Evolutionary conservation across 2,888 invertebrate genomes (phyloP), one percentile per base, ranked within the genome.

Genomic region (Cephus rjabovi): DNA sequence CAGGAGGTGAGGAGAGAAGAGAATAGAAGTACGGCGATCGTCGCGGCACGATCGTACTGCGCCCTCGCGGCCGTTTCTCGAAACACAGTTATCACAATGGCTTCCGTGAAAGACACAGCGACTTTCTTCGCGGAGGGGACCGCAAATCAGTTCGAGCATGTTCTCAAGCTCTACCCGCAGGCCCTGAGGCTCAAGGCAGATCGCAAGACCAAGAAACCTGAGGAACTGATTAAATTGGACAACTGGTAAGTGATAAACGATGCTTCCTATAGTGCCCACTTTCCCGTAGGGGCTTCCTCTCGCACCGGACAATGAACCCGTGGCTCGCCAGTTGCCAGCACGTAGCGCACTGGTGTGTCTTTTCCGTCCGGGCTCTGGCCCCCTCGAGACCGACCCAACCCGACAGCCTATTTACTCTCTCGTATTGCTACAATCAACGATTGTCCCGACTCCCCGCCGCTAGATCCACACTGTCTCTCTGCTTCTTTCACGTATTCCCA

Each of bases 141-240:
- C 93, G 95, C 96, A 91, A 94, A 94, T 92, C 96, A 97, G 93
- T 97, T 96, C 93, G 96, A 96, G 92, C 95, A 96, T 93, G 97
- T 98, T 92, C 94, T 97, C 91, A 96, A 96, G 93, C 94, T 98
- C 90, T 98, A 98, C 93, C 97, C 97, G 89, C 95, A 97, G 94
- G 98, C 97, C 87, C 94, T 98, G 87, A 95, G 95, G 93, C 93
- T 98, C 88, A 98, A 98, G 93, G 97, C 98, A 83, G 96, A 97
- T 92, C 95, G 95, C 92, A 97, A 96, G 92, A 95, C 95, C 92
- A 98, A 98, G 94, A 98, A 96, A 93, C 97, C 98, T 79, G 98
- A 98, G 92, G 98, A 98, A 93, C 95, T 98, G 91, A 96, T 98
- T 93, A 97, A 98, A 93, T 94, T 98, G 93, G 98, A 98, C 94